Base-by-base conservation (phyloP, 2,888 invertebrate species). In the Cantharis flavilabris region DNA sequence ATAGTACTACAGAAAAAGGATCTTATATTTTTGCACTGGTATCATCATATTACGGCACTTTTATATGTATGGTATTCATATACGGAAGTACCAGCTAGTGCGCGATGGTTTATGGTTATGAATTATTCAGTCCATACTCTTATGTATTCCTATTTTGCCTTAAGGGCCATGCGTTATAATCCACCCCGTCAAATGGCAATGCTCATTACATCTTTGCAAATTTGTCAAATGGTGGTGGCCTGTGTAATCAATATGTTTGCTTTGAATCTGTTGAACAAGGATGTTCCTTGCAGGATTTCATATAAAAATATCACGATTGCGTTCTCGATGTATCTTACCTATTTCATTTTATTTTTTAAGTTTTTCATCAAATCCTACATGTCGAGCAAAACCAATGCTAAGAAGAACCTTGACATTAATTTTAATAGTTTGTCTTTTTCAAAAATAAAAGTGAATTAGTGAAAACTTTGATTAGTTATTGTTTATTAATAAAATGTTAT, bases 21-120 rank as follows among this genome's bases (percentile, higher is more conserved):
- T 1, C 91, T 98, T 71, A 97, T 97, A 87, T 98, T 98, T 90
- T 92, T 98, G 72, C 96, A 98, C 89, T 98, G 98, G 98, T 98
- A 98, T 88, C 98, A 98, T 87, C 98, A 98, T 90, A 96, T 97
- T 86, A 97, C 97, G 30, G 98, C 98, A 73, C 92, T 98, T 80
- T 92, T 98, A 72, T 98, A 97, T 90, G 95, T 96, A 14, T 98
- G 98, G 97, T 97, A 95, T 90, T 95, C 95, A 10, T 96, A 96
- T 89, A 94, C 95, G 71, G 96, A 96, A 89, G 96, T 95, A 90
- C 96, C 96, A 74, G 94, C 96, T 10, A 95, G 96, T 65, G 96
- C 96, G 72, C 92, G 97, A 82, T 97, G 97, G 97, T 97, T 97
- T 90, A 95, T 97, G 85, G 95, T 96, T 76, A 97, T 97, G 96